phyloP scores from a whole-genome alignment of 2,888 invertebrate genomes.

The Drosophila suboccidentalis region DNA sequence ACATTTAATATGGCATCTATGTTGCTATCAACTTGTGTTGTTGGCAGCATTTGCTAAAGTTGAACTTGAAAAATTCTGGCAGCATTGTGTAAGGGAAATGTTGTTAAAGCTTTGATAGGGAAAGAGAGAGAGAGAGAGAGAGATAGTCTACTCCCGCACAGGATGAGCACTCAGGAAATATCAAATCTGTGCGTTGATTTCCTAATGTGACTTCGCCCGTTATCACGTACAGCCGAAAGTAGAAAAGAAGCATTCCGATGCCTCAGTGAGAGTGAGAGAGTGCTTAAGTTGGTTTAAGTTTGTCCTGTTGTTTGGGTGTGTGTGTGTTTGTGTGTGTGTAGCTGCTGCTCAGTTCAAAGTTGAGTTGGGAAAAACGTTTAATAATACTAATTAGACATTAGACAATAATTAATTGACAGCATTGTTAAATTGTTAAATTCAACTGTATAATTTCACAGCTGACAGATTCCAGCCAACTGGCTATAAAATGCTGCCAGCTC shows the following conservation, averaged over 20 bases:
- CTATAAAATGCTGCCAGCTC: constrained; percentile 54
- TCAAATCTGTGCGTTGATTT: constrained; percentile 59
- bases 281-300: constrained; percentile 11
- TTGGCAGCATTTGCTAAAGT: background rate
- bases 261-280: background rate
- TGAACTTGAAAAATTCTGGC: background rate
- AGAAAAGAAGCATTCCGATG: constrained; percentile 1
- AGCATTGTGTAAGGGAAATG: constrained; percentile 21
- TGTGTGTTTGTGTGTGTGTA: background rate
- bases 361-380: constrained; percentile 14
- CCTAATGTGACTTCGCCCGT: constrained; percentile 20
- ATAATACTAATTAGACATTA: constrained; percentile 46
- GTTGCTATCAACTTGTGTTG: background rate
- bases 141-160: background rate
- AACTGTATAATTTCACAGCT: constrained; percentile 78
- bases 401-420: constrained; percentile 40
- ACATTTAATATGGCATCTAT: background rate
- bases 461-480: constrained; percentile 39
- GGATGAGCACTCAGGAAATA: constrained; percentile 31
- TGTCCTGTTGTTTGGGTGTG: constrained; percentile 1
- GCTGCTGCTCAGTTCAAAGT: constrained; percentile 18
- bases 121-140: background rate
- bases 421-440: constrained; percentile 28
- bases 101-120: constrained; percentile 23
- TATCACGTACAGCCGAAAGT: constrained; percentile 52